phyloP scores from a whole-genome alignment of 2,888 invertebrate species.

The Dusona sp. region DNA sequence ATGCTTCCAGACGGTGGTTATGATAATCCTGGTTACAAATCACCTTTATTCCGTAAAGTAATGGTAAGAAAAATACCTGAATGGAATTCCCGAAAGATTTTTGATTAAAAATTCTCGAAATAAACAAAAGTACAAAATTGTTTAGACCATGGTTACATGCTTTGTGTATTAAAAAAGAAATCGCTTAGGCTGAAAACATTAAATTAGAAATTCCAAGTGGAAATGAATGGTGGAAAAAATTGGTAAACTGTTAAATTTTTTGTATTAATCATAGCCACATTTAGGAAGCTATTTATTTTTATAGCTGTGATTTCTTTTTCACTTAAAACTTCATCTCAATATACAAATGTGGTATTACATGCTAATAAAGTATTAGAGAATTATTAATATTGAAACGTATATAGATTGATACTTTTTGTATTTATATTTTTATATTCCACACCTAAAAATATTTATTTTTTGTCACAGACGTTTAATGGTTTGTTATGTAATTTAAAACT shows the following conservation, averaged over 20 bases:
- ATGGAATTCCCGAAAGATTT: slow-evolving; percentile 75
- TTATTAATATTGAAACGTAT: neutral
- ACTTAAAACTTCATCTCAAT: neutral
- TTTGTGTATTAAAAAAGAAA: neutral
- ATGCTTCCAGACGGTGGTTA: slow-evolving; percentile 58
- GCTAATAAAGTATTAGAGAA: neutral
- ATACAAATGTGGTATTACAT: neutral
- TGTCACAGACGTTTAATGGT: too few relatives aligned
- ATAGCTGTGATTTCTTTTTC: neutral
- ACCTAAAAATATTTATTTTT: neutral
- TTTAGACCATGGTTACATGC: neutral
- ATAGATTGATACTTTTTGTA: neutral
- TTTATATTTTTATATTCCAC: neutral
- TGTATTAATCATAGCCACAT: neutral
- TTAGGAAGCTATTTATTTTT: neutral
- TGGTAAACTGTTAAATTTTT: neutral
- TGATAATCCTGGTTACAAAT: slow-evolving; percentile 70
- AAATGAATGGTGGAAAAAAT: neutral
- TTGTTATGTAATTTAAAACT: neutral
- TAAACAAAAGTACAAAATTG: neutral
- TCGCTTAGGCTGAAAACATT: neutral
- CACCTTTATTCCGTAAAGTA: slow-evolving; percentile 68
- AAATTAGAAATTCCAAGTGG: neutral
- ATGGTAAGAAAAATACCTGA: slow-evolving; percentile 74
- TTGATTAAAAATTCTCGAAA: slow-evolving; percentile 70